Evolutionary conservation across 2,888 invertebrate species (phyloP).

Genomic region (Hemistola chrysoprasaria): DNA sequence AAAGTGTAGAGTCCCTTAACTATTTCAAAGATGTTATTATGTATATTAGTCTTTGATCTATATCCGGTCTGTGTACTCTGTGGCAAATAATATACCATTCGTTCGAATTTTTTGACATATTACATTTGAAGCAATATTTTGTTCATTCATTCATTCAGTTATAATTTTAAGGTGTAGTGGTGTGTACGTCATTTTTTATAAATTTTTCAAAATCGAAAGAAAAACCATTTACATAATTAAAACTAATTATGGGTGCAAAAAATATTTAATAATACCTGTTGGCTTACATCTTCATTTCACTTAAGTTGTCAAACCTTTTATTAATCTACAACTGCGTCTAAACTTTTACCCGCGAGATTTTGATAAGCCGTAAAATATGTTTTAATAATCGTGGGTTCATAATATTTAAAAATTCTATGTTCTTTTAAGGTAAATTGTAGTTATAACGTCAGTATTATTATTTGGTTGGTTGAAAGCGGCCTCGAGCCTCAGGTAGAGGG

Average conservation of each 20-base stretch:
- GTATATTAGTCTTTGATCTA: neutral
- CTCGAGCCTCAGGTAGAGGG: constrained; percentile 53
- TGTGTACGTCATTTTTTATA: constrained; percentile 7
- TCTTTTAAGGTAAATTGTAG: no score
- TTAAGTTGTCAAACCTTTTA: neutral
- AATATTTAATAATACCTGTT: no score
- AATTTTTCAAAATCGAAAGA: neutral
- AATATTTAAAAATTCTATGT: no score
- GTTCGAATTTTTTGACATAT: no score
- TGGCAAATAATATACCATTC: no score
- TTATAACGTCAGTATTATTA: constrained; percentile 28
- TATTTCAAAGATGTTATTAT: constrained; percentile 31
- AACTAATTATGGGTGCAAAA: no score
- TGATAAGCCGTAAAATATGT: neutral
- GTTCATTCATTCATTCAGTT: constrained; percentile 8
- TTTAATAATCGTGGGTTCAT: no score
- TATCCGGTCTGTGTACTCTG: no score
- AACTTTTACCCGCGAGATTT: constrained; percentile 13
- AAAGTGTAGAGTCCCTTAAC: no score
- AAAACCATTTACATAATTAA: no score
- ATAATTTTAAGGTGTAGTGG: neutral
- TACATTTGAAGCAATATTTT: neutral
- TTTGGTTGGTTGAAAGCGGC: constrained; percentile 30
- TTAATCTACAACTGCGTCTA: neutral
- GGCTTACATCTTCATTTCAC: no score